These are phyloP conservation scores for Mus minutoides DNA, from an alignment of 2,797 vertebrate genomes.

Conservation along the genomic window DNA sequence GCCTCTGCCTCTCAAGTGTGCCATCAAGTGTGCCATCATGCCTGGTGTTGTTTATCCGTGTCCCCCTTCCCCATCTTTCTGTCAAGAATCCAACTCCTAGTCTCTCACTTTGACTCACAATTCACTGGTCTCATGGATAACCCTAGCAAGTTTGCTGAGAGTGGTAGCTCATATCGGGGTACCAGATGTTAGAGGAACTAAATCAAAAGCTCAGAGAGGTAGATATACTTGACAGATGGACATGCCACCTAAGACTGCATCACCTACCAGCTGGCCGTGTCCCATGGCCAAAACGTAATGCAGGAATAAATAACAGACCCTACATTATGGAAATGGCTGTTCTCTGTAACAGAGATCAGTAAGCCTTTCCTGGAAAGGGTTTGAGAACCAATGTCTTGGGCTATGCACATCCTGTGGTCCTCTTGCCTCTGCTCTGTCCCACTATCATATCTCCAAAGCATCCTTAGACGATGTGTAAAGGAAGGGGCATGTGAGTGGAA, in stretches of 20 bases:
- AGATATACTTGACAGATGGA: background rate
- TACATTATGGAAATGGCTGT: background rate
- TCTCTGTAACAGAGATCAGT: background rate
- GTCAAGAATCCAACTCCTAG: no score
- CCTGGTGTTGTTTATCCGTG: background rate
- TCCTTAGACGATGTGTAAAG: background rate
- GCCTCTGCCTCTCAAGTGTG: background rate
- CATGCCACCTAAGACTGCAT: background rate
- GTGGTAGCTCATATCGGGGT: no score
- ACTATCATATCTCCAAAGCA: background rate
- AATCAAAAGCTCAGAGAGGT: background rate
- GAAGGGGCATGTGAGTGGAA: background rate
- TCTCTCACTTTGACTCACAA: background rate
- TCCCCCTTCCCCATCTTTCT: background rate
- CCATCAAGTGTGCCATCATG: rapidly evolving
- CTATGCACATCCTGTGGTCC: background rate
- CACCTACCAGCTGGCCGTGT: background rate
- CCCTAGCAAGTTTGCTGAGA: background rate
- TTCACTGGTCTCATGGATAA: background rate
- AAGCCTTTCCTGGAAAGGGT: background rate
- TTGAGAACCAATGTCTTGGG: background rate
- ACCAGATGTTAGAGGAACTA: background rate
- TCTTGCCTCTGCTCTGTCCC: background rate
- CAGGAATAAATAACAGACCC: background rate
- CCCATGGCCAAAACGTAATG: background rate